Evolutionary conservation across 1,140 invertebrate genomes (phyloP), one percentile per base, ranked within the genome.

Genomic region (Metaphire vulgaris): DNA sequence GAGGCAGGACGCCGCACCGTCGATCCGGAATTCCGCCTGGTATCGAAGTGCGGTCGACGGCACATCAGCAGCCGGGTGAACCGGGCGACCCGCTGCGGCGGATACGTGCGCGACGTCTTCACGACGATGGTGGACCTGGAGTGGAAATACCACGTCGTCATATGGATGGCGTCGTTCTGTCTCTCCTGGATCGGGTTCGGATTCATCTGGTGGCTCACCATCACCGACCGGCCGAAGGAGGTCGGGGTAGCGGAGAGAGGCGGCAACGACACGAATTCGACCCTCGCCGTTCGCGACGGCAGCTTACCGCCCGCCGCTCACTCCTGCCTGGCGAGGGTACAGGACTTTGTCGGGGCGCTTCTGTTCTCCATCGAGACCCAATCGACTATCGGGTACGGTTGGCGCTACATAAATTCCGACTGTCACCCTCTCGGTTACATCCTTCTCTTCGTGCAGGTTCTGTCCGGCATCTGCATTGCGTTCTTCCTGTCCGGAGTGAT

Each of bases 381-480:
- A 79, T 81, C 83, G 16, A 85, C 84, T 1, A 86, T 85, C 41
- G 84, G 85, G 26, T 86, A 86, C 73, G 85, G 85, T 16, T 74
- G 78, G 26, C 88, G 92, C 72, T 91, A 89, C 69, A 95, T 93
- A 0, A 95, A 29, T 1, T 29, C 30, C 0, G 33, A 71, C 0
- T 80, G 79, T 74, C n/a, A n/a, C 2, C 1, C 28, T 0, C 68
- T 33, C 1, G 31, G 69, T 65, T 33, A 79, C 16, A 80, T 66
- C 56, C 6, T 79, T 41, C 1, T 79, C 2, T 74, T 77, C 65
- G 2, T 74, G 14, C 79, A 80, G 67, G 71, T 56, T 16, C n/a
- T 70, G 16, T 75, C 79, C 70, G 78, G 79, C 41, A 70, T 80
- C 30, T 64, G 79, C 65, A 56, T 79, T 33, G 33, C 78, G 70